These are phyloP conservation scores for Cirrhinus molitorella DNA, from an alignment of 2,797 vertebrate species.

Conservation along the genomic window DNA sequence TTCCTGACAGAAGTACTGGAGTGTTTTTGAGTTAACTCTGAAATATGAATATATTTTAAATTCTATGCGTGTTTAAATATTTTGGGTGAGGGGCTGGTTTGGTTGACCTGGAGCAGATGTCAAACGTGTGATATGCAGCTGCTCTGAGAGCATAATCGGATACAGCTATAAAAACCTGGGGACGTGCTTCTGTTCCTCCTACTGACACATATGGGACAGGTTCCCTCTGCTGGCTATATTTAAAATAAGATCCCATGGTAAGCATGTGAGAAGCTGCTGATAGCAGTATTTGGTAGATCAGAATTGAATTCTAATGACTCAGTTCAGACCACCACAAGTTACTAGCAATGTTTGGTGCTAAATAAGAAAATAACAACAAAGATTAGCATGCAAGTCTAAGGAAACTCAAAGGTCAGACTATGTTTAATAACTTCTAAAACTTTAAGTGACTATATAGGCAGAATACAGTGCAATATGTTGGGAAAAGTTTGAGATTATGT, in stretches of 20 bases:
- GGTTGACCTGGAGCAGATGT: background rate
- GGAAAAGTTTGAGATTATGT: conserved; percentile 31
- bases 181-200: conserved; percentile 12
- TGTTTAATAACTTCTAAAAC: background rate
- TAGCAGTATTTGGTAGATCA: background rate
- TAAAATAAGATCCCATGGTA: conserved; percentile 27
- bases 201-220: conserved; percentile 18
- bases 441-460: background rate
- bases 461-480: background rate
- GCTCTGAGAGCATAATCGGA: conserved; percentile 13
- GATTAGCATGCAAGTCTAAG: background rate
- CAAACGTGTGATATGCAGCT: conserved; percentile 12
- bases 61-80: conserved; percentile 15
- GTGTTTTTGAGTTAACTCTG: background rate
- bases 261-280: conserved; percentile 5
- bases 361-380: background rate
- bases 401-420: background rate
- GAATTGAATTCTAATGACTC: background rate
- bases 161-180: conserved; percentile 47
- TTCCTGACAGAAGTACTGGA: background rate
- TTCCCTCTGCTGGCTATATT: conserved; percentile 45
- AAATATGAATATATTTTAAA: background rate
- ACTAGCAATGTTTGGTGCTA: background rate
- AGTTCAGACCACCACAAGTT: background rate
- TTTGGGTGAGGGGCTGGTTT: background rate